Evolutionary conservation across 2,888 invertebrate species (phyloP), one percentile per base, ranked within the genome.

Genomic region (Agelastica alni): DNA sequence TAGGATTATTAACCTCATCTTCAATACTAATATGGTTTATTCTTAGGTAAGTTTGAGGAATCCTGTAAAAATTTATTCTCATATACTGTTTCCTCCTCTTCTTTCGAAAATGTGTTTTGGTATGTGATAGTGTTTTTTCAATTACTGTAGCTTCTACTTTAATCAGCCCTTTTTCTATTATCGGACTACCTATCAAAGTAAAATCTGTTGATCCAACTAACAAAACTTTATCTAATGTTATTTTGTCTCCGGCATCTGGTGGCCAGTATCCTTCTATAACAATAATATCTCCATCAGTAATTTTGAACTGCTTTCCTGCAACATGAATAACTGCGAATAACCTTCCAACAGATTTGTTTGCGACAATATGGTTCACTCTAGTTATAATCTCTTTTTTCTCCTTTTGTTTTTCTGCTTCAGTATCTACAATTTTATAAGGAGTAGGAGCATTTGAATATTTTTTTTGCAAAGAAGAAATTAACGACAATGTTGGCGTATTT

Each of bases 241-340:
- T 83, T 75, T 85, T 78, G 70, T 94, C 93, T 1, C 93, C 91
- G 49, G 85, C 81, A 45, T 84, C 85, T 1, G 93, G 92, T 20
- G 90, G 88, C 91, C 93, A 93, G 69, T 86, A 85, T 0, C 91
- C 91, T 76, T 91, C 88, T 1, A 94, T 79, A 0, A 93, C 80
- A 18, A 95, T 81, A 2, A 94, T 78, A 76, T 95, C 95, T n/a
- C 89, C 92, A 53, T 86, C 81, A 0, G 93, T 92, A 0, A 95
- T 81, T 76, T 92, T 88, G 77, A 87, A 91, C 70, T 94, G 94
- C 75, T 88, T 91, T 7, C 93, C 93, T 56, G 86, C 80, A 12
- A 94, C 65, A 66, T 92, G 88, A 1, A 95, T 82, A 1, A 94
- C 83, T 0, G 94, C 94, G 77, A 94, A 95, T 58, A 87, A 79